Conservation (phyloP, 2,888 invertebrate species). For the Lordiphosa andalusiaca region DNA sequence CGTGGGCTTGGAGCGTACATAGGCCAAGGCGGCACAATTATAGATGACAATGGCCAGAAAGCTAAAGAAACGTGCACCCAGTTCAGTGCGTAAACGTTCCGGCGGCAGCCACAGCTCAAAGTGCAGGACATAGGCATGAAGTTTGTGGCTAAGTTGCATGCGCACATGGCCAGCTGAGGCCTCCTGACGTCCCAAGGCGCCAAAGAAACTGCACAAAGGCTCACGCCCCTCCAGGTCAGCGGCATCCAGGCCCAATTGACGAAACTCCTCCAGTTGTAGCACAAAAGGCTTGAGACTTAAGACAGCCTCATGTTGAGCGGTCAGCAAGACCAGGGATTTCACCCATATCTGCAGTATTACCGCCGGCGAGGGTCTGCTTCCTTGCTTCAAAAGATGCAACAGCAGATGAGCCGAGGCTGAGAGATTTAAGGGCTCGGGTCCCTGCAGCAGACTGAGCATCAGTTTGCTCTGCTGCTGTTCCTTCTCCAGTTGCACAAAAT, state of each 20-base stretch:
- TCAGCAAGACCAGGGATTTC: constrained; percentile 76
- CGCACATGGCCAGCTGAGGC: constrained; percentile 52
- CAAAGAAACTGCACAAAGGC: constrained; percentile 77
- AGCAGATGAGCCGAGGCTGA: constrained; percentile 71
- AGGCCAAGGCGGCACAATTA: constrained; percentile 77
- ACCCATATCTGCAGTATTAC: constrained; percentile 78
- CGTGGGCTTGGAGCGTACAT: constrained; percentile 76
- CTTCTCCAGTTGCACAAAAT: constrained; percentile 63
- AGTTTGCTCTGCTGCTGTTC: constrained; percentile 49
- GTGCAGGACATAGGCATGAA: constrained; percentile 74
- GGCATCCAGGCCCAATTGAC: constrained; percentile 51
- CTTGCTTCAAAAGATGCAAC: constrained; percentile 51
- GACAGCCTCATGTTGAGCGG: constrained; percentile 74
- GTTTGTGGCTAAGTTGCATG: constrained; percentile 70
- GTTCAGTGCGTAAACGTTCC: constrained; percentile 65
- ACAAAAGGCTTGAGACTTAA: constrained; percentile 65
- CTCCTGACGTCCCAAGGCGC: constrained; percentile 67
- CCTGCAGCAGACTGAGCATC: constrained; percentile 60
- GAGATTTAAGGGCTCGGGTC: constrained; percentile 67
- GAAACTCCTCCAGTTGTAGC: constrained; percentile 69
- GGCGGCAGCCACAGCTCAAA: constrained; percentile 78
- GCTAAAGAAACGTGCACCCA: constrained; percentile 76
- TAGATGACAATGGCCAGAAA: constrained; percentile 79
- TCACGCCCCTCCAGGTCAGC: constrained; percentile 72
- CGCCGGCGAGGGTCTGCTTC: constrained; percentile 37